phyloP scores from a whole-genome alignment of 2,113 vertebrate genomes.

The Datnioides undecimradiatus region DNA sequence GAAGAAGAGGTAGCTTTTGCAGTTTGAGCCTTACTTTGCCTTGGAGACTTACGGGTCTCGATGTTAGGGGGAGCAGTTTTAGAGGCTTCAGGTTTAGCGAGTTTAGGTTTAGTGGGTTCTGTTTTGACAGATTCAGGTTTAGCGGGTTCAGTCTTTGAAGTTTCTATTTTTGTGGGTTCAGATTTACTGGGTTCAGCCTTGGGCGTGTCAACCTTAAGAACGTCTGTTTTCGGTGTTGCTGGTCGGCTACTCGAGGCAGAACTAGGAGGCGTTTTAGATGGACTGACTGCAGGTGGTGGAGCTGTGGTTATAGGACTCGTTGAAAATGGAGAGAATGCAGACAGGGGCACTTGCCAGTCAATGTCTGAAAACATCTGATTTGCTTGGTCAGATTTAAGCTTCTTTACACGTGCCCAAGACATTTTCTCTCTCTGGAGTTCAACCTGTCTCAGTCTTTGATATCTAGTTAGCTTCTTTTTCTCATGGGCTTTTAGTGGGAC shows the following conservation, averaged over 20 bases:
- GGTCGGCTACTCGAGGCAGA: conserved; percentile 44
- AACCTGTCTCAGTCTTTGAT: conserved; percentile 84
- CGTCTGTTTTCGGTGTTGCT: conserved; percentile 33
- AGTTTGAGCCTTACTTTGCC: conserved; percentile 64
- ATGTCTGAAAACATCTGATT: conserved; percentile 78
- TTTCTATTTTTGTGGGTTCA: conserved; percentile 35
- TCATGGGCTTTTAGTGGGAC: conserved; percentile 91
- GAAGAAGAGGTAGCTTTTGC: conserved; percentile 50
- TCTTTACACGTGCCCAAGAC: conserved; percentile 97
- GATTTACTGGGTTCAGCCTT: conserved; percentile 34
- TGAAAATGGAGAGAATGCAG: conserved; percentile 40
- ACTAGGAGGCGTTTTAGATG: conserved; percentile 49
- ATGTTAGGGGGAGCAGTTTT: conserved; percentile 11
- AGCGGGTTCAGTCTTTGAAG: conserved; percentile 21
- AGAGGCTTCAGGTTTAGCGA: conserved; percentile 12
- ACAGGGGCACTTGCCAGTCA: conserved; percentile 57
- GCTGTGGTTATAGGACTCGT: conserved; percentile 17
- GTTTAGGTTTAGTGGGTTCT: conserved; percentile 48
- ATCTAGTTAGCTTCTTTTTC: conserved; percentile 86
- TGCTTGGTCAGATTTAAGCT: conserved; percentile 84
- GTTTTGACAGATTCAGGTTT: conserved; percentile 41
- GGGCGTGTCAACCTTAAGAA: conserved; percentile 14
- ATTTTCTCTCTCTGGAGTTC: conserved; percentile 86
- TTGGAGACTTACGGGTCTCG: conserved; percentile 62
- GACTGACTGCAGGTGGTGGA: conserved; percentile 40